Evolutionary conservation across 2,888 invertebrate genomes (phyloP).

Genomic region (Archips crataeganus): DNA sequence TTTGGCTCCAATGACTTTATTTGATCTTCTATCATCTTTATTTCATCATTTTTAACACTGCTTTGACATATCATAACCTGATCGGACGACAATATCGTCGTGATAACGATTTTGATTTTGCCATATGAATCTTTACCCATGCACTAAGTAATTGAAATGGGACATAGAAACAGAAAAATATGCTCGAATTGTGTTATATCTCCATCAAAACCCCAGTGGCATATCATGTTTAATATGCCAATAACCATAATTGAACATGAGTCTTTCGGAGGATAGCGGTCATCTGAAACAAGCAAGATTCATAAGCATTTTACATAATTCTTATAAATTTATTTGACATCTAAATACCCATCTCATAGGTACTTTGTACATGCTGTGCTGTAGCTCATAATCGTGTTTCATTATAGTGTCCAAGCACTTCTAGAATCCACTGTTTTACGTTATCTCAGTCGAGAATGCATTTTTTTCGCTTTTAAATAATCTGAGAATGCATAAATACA

Average conservation of each 20-base stretch:
- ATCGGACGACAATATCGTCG: background rate
- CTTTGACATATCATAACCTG: background rate
- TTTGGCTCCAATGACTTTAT: conserved; percentile 37
- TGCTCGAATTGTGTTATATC: no score
- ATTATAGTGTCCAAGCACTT: background rate
- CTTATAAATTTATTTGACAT: no score
- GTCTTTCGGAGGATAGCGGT: no score
- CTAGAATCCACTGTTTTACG: background rate
- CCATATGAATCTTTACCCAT: background rate
- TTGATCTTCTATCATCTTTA: conserved; percentile 30
- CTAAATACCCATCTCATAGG: no score
- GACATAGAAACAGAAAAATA: background rate
- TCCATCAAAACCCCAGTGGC: no score
- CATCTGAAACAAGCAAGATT: no score
- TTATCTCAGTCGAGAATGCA: background rate
- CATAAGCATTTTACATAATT: no score
- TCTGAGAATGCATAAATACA: background rate
- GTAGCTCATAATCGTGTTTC: background rate
- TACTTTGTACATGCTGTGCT: no score
- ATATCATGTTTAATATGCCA: no score
- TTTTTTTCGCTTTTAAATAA: no score
- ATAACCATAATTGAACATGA: no score
- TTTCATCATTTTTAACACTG: background rate
- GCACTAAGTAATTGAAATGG: background rate
- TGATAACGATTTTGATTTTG: background rate